A percentile compares a stretch with the other conserved stretches of the same genome.
These are phyloP conservation scores for Hyles lineata DNA, from an alignment of 2,888 invertebrate species.

Conservation along the genomic window DNA sequence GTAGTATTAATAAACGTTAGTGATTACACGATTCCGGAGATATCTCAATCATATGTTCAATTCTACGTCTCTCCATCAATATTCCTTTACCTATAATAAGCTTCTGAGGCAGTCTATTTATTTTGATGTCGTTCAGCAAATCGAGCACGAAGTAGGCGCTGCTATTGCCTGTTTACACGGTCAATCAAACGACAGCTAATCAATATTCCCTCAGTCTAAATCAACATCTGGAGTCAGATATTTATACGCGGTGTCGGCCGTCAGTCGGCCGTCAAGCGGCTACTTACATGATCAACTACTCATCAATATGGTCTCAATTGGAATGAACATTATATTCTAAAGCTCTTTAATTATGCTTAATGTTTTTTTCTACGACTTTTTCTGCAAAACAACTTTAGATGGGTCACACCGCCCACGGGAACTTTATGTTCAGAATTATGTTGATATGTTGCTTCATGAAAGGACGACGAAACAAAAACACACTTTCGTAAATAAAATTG, in stretches of 20 bases:
- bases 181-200: slow-evolving; percentile 6
- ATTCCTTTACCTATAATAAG: background rate
- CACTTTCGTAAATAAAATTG: too few relatives aligned
- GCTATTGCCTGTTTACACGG: background rate
- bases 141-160: background rate
- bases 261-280: slow-evolving; percentile 1
- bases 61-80: too few relatives aligned
- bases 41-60: too few relatives aligned
- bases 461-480: too few relatives aligned
- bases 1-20: too few relatives aligned
- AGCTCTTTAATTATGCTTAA: background rate
- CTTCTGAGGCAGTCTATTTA: background rate
- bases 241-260: background rate
- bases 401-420: too few relatives aligned
- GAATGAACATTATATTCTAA: background rate
- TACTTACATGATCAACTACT: background rate
- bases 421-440: background rate
- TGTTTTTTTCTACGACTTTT: background rate
- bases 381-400: too few relatives aligned
- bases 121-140: background rate
- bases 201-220: background rate
- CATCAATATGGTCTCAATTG: background rate
- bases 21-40: too few relatives aligned
- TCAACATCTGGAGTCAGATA: background rate
- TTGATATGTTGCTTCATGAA: too few relatives aligned